phyloP scores from a whole-genome alignment of 2,797 vertebrate genomes.

The Nannoperca obscura region DNA sequence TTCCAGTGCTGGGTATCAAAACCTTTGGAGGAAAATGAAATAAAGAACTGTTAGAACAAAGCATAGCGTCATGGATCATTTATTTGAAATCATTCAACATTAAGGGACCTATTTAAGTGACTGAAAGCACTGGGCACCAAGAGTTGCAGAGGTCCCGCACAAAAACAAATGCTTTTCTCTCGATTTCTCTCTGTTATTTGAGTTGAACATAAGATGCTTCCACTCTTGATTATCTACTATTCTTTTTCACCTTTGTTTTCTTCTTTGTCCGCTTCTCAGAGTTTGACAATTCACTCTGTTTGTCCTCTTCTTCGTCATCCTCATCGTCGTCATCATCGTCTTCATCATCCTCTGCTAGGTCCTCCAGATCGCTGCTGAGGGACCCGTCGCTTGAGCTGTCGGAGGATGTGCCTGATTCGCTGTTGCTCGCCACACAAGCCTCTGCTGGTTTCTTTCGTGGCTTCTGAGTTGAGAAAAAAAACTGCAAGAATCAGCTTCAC shows the following conservation, averaged over 20 bases:
- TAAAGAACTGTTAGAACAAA: constrained; percentile 36
- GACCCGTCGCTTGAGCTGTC: constrained; percentile 97
- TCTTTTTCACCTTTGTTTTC: constrained; percentile 89
- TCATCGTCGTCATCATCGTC: constrained; percentile 93
- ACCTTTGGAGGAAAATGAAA: constrained; percentile 80
- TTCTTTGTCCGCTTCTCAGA: constrained; percentile 90
- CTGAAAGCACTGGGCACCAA: constrained; percentile 11
- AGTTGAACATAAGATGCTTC: not conserved
- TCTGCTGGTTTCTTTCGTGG: constrained; percentile 92
- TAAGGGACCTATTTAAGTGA: constrained; percentile 27
- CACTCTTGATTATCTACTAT: not conserved
- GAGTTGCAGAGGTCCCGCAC: constrained; percentile 10
- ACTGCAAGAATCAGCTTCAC: constrained; percentile 25
- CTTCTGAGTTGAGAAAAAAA: constrained; percentile 83
- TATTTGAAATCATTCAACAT: constrained; percentile 40
- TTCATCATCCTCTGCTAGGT: constrained; percentile 94
- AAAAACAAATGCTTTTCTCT: not conserved
- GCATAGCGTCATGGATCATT: constrained; percentile 22
- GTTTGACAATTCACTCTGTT: constrained; percentile 90
- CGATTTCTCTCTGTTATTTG: too few species aligned
- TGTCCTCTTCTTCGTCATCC: constrained; percentile 93
- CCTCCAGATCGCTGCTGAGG: constrained; percentile 96
- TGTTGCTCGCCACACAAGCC: constrained; percentile 91
- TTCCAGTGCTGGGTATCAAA: constrained; percentile 86
- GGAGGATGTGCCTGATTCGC: constrained; percentile 94